These are phyloP conservation scores for Dioctria rufipes DNA, from an alignment of 2,888 invertebrate genomes.

Conservation along the genomic window DNA sequence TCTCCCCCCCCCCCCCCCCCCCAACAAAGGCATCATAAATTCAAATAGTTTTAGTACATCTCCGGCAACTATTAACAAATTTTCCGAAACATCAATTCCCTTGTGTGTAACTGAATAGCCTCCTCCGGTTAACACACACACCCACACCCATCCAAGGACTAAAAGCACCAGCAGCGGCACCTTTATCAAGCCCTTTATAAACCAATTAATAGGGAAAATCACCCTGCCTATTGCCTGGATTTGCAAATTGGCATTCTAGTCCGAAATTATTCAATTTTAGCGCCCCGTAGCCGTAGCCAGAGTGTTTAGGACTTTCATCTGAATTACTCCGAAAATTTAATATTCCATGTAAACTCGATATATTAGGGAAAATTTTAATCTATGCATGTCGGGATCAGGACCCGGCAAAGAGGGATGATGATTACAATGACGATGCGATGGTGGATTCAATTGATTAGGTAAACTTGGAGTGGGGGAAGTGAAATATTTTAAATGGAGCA, in stretches of 20 bases:
- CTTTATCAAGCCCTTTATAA: neutral
- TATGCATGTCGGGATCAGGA: neutral
- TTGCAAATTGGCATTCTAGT: constrained; percentile 26
- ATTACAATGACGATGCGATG: neutral
- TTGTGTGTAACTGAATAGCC: too few relatives aligned
- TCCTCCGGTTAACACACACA: too few relatives aligned
- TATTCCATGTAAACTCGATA: constrained; percentile 40
- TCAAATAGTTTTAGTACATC: too few relatives aligned
- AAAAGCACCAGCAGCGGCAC: neutral
- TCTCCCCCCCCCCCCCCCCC: too few relatives aligned
- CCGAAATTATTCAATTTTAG: constrained; percentile 32
- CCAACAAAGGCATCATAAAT: too few relatives aligned
- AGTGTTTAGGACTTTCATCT: constrained; percentile 15
- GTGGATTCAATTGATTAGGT: constrained; percentile 40
- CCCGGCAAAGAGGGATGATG: neutral
- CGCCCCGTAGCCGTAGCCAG: neutral
- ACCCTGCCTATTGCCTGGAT: neutral
- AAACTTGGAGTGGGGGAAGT: constrained; percentile 1
- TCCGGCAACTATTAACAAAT: too few relatives aligned
- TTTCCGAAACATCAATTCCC: too few relatives aligned
- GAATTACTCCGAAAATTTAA: constrained; percentile 37
- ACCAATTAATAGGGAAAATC: neutral
- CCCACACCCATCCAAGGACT: too few relatives aligned
- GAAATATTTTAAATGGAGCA: neutral
- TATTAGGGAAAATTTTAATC: constrained; percentile 44